Percentiles rank a stretch among this genome's conserved stretches.
Conservation (phyloP, 1,140 invertebrate species). For the Drosophila paulistorum region DNA sequence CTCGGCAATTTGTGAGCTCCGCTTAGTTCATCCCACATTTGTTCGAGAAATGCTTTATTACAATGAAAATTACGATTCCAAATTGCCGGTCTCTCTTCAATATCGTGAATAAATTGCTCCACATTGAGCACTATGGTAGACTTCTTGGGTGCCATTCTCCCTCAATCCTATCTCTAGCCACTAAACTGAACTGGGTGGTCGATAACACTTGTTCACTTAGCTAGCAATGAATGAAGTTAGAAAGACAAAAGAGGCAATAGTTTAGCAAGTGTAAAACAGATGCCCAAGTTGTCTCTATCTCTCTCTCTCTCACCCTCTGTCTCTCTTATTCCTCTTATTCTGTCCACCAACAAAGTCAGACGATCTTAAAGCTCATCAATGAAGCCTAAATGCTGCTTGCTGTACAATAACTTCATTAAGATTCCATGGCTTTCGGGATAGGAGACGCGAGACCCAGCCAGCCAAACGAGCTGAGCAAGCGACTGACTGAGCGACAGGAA, state of each 20-base stretch:
- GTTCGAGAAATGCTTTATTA: conserved; percentile 81
- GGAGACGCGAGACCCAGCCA: conserved; percentile 39
- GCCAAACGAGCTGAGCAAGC: conserved; percentile 46
- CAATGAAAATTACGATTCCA: conserved; percentile 83
- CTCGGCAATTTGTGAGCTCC: conserved; percentile 76
- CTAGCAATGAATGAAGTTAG: conserved; percentile 49
- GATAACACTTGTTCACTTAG: conserved; percentile 37
- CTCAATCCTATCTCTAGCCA: conserved; percentile 16
- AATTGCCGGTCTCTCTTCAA: conserved; percentile 79
- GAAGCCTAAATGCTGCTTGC: conserved; percentile 18
- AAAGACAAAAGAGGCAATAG: conserved; percentile 15
- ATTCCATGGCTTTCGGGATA: conserved; percentile 64
- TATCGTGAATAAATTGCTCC: conserved; percentile 82
- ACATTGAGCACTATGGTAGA: conserved; percentile 82
- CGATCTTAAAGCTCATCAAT: conserved; percentile 49
- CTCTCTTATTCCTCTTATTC: not conserved
- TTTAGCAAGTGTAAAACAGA: conserved; percentile 21
- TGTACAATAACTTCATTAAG: conserved; percentile 80
- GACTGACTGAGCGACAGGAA: conserved; percentile 60
- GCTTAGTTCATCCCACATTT: conserved; percentile 82
- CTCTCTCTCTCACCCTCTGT: not conserved
- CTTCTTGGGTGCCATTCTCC: conserved; percentile 80
- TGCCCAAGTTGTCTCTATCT: conserved; percentile 4
- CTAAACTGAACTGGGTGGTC: conserved; percentile 26
- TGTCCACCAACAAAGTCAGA: conserved; percentile 12